Conservation (phyloP, 2,797 vertebrate species). For the Dermochelys coriacea region DNA sequence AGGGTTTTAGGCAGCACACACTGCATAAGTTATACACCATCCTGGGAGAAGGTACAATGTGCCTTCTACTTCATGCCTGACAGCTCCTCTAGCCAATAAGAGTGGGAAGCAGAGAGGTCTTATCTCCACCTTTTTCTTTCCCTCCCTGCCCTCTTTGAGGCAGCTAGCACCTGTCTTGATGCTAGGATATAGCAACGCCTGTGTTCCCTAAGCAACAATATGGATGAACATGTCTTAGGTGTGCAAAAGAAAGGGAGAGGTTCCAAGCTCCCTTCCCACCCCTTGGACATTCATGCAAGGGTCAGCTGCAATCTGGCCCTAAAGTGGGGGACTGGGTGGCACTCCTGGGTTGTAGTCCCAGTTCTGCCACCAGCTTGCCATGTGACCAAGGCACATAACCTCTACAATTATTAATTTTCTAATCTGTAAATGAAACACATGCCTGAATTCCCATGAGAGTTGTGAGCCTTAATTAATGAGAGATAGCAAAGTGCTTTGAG, state of each 20-base stretch:
- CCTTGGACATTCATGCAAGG: conserved; percentile 31
- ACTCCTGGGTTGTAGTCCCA: conserved; percentile 50
- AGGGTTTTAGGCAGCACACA: conserved; percentile 61
- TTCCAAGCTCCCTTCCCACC: conserved; percentile 57
- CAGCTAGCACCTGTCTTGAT: conserved; percentile 1
- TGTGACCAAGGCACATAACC: conserved; percentile 34
- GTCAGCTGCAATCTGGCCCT: conserved; percentile 57
- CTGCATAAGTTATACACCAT: conserved; percentile 50
- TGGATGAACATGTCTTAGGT: conserved; percentile 47
- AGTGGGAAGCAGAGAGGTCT: conserved; percentile 69
- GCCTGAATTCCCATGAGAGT: not conserved
- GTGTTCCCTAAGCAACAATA: not conserved
- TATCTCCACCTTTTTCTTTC: conserved; percentile 61
- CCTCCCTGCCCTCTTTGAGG: conserved; percentile 67
- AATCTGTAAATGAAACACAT: not conserved
- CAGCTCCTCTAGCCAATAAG: conserved; percentile 62
- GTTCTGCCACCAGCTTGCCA: conserved; percentile 72
- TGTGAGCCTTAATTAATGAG: not conserved
- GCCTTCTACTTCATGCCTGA: conserved; percentile 57
- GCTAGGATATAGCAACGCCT: not conserved
- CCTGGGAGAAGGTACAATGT: conserved; percentile 66
- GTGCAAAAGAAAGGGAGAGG: conserved; percentile 70
- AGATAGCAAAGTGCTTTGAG: not conserved
- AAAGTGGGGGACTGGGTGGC: conserved; percentile 68
- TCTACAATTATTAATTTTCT: not conserved